These are phyloP conservation scores for Apteryx mantelli DNA, from an alignment of 2,113 vertebrate species.

Conservation along the genomic window DNA sequence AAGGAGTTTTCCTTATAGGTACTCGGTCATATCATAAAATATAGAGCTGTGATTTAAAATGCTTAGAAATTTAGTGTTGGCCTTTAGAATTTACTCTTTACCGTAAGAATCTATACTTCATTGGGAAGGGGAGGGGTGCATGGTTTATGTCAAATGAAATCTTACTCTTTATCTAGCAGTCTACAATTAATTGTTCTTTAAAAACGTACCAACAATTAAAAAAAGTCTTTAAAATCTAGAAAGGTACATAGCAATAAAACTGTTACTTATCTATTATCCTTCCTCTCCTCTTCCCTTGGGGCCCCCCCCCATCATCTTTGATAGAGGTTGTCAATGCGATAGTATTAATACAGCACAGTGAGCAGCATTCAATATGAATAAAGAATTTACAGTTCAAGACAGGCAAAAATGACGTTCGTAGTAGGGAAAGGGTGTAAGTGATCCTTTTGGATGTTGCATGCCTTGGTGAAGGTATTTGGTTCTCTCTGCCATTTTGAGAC, in stretches of 20 bases:
- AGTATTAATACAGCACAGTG: background rate
- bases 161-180: background rate
- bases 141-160: background rate
- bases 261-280: accelerated
- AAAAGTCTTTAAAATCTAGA: background rate
- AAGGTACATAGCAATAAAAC: background rate
- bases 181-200: background rate
- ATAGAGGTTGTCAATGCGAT: background rate
- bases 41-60: accelerated
- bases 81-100: background rate
- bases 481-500: background rate
- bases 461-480: background rate
- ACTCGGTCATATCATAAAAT: background rate
- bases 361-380: background rate
- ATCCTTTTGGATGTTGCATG: background rate
- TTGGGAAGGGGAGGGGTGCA: accelerated
- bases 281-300: background rate
- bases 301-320: background rate
- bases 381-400: background rate
- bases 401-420: background rate
- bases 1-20: background rate
- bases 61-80: background rate
- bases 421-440: background rate
- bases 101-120: background rate
- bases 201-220: background rate